Conservation (phyloP, 2,113 vertebrate species). For the Nettapus auritus region DNA sequence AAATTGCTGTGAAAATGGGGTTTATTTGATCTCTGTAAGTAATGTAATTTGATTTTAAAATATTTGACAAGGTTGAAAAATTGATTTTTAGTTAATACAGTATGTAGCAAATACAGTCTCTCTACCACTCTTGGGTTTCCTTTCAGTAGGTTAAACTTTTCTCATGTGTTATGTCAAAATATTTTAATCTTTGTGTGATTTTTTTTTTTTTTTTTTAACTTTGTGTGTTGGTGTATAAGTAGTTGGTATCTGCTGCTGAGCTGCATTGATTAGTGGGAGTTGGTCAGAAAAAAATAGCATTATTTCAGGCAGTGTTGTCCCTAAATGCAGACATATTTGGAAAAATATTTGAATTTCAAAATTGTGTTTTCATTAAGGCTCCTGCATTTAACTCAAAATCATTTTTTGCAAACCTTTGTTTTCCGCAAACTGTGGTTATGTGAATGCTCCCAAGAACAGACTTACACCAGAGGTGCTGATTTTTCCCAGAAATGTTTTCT, state of each 20-base stretch:
- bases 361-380: neutral
- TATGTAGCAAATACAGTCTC: neutral
- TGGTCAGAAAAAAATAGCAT: neutral
- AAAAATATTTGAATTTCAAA: neutral
- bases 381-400: neutral
- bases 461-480: neutral
- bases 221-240: neutral
- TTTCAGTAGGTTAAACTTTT: neutral
- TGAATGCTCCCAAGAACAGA: constrained; percentile 22
- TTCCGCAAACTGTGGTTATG: neutral
- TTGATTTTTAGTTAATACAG: rapidly evolving
- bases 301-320: neutral
- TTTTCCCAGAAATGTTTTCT: neutral
- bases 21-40: neutral
- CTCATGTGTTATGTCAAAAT: neutral
- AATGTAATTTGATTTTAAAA: neutral
- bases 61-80: neutral
- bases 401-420: neutral
- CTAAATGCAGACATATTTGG: neutral
- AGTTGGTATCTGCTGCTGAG: neutral
- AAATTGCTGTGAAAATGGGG: neutral
- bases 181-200: neutral
- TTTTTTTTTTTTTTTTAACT: neutral
- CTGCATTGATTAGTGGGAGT: neutral
- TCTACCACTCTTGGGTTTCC: neutral